phyloP scores from a whole-genome alignment of 2,797 vertebrate genomes.

The Aselliscus stoliczkanus region DNA sequence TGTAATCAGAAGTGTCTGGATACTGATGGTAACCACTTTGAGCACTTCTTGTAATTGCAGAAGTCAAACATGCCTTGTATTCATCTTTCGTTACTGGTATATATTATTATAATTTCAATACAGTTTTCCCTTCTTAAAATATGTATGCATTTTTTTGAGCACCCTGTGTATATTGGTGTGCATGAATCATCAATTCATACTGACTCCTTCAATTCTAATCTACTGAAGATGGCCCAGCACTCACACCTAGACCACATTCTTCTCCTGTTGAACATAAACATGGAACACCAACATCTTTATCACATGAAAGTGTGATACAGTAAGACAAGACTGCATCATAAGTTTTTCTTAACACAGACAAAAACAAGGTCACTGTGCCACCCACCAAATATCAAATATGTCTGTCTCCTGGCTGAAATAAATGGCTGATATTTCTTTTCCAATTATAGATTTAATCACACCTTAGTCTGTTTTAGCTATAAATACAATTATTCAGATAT shows the following conservation, averaged over 20 bases:
- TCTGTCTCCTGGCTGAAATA: background rate
- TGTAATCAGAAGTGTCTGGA: too few species aligned
- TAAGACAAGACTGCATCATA: background rate
- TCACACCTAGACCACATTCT: background rate
- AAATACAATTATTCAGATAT: background rate
- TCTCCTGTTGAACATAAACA: background rate
- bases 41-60: too few species aligned
- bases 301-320: background rate
- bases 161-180: too few species aligned
- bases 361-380: background rate
- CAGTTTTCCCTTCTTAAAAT: too few species aligned
- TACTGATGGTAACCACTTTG: too few species aligned
- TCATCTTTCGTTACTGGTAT: too few species aligned
- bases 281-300: background rate
- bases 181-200: background rate
- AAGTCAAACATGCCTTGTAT: too few species aligned
- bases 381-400: background rate
- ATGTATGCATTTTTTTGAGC: too few species aligned
- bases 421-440: background rate
- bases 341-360: background rate
- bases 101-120: too few species aligned
- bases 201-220: background rate
- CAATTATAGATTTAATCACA: background rate
- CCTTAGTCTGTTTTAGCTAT: background rate
- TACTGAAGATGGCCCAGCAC: background rate